Conservation (phyloP, 2,113 vertebrate species). For the Cinclus cinclus region DNA sequence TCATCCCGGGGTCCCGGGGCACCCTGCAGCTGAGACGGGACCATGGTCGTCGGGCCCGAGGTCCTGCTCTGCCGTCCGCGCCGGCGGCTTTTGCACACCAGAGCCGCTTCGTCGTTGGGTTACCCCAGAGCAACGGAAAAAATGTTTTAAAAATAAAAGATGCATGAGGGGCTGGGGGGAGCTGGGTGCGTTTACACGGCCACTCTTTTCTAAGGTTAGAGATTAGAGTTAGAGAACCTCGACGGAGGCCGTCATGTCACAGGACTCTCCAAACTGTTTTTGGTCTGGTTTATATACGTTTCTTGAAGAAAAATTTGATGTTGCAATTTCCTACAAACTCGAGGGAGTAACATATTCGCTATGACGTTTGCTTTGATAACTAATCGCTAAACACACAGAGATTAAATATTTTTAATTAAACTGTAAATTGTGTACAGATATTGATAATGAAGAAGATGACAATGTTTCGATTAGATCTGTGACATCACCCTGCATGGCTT, state of each 20-base stretch:
- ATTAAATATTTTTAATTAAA: slow-evolving; percentile 32
- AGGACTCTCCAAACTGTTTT: not conserved
- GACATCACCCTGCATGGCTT: not conserved
- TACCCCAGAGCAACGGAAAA: not conserved
- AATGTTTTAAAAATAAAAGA: not conserved
- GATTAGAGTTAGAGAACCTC: not conserved
- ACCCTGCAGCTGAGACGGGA: not conserved
- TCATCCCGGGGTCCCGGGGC: not conserved
- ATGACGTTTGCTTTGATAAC: not conserved
- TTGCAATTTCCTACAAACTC: not conserved
- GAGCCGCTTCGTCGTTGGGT: not conserved
- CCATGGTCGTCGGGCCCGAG: not conserved
- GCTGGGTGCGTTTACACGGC: not conserved
- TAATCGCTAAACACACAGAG: not conserved
- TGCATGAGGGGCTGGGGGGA: fast-evolving
- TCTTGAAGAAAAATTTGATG: not conserved
- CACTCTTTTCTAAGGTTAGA: not conserved
- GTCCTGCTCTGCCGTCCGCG: not conserved
- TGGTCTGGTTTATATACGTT: not conserved
- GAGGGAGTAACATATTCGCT: not conserved
- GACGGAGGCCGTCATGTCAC: not conserved
- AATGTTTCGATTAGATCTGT: slow-evolving; percentile 4
- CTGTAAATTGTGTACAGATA: not conserved
- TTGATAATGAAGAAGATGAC: slow-evolving; percentile 1
- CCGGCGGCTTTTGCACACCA: not conserved